Base-by-base conservation (phyloP, 2,113 vertebrate species). In the Poecile atricapillus region DNA sequence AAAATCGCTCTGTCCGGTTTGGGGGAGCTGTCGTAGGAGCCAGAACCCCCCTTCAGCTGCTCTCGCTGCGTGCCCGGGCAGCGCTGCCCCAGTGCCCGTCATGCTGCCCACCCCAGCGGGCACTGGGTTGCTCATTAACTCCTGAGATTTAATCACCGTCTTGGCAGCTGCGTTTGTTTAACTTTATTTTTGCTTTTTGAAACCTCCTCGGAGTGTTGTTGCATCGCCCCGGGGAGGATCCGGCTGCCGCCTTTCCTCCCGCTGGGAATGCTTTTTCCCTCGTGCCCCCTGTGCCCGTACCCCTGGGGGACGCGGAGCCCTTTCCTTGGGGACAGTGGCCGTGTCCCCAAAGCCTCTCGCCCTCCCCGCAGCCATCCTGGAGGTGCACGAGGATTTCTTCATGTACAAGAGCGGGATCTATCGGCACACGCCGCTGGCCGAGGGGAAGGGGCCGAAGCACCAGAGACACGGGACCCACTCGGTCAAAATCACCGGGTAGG, bases 301-400 rank as follows among this genome's bases (percentile, higher is more conserved):
- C 33, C 41, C 25, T 5, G 24, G 25, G 55, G 19, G 25, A 8
- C 11, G 9, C 55, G 3, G 10, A 43, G 6, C 47, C 21, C 20
- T 19, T 19, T 37, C 21, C 59, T 30, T 11, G 0, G 27, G 83
- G 47, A 30, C 58, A 5, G 5, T 1, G 14, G 6, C 64, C 0
- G 11, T 2, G 11, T 59, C 49, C 74, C 55, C 88, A 85, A 6
- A 9, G 7, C 58, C 33, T 73, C 3, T 59, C 35, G 22, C 23
- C 25, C 4, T n/a, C 25, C 64, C 86, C 27, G 8, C 98, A 99
- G 99, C 99, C 55, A 98, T 99, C 94, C 98, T 99, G 98, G 99
- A 99, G 91, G 99, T 99, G 60, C 99, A 99, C 1, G 99, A 99
- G 95, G 99, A 99, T 96, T 99, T 99, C 98, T 99, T 99, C 97